Evolutionary conservation across 2,888 invertebrate species (phyloP).

Genomic region (Ephialtes manifestator): DNA sequence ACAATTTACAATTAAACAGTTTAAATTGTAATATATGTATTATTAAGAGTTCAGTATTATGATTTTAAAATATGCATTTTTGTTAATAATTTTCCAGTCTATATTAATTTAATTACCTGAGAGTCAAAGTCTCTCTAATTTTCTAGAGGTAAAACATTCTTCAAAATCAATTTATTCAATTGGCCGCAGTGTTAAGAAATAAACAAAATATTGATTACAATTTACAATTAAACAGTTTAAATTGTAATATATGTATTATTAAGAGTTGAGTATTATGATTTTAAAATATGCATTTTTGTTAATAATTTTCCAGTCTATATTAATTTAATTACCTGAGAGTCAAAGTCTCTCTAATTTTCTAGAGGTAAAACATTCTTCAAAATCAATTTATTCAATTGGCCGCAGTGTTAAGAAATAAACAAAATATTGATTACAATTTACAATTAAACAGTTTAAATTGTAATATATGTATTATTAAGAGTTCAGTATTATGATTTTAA

Average conservation of each 20-base stretch:
- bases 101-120: slow-evolving; percentile 18
- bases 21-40: background rate
- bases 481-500: background rate
- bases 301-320: background rate
- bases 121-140: too few species aligned
- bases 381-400: background rate
- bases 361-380: slow-evolving; percentile 87
- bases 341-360: slow-evolving; percentile 96
- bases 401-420: background rate
- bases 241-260: background rate
- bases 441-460: background rate
- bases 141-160: slow-evolving; percentile 89
- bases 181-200: background rate
- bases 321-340: too few species aligned
- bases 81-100: background rate
- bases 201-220: background rate
- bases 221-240: background rate
- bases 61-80: background rate
- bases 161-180: background rate
- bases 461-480: background rate
- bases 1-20: background rate
- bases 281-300: background rate
- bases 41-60: background rate
- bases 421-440: background rate
- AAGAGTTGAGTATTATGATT: background rate